phyloP scores from a whole-genome alignment of 2,113 vertebrate genomes.

The Crocuta crocuta region DNA sequence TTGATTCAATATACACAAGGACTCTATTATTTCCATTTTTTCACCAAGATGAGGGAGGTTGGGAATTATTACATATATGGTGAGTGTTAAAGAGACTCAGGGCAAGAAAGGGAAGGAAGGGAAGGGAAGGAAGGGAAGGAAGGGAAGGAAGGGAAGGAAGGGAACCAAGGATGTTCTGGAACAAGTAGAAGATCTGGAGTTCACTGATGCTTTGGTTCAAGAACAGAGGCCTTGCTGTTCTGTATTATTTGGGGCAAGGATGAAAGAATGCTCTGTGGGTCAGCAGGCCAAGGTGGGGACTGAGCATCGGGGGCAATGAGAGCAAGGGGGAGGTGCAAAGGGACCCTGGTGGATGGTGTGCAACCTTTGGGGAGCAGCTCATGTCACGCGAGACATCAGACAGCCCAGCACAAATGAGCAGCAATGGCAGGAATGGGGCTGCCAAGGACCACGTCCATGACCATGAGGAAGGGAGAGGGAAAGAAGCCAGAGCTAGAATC shows the following conservation, averaged over 20 bases:
- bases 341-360: not conserved
- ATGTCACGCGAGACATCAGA: not conserved
- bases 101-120: not conserved
- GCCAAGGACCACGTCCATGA: not conserved
- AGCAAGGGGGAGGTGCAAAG: not conserved
- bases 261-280: not conserved
- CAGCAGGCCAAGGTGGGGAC: not conserved
- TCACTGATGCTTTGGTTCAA: not conserved
- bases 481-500: not conserved
- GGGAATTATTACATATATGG: not conserved
- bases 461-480: not conserved
- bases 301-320: not conserved
- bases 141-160: no score
- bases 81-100: not conserved
- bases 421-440: not conserved
- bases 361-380: not conserved
- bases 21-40: not conserved
- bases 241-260: not conserved
- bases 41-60: not conserved
- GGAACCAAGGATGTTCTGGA: not conserved
- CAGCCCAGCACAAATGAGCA: not conserved
- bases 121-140: no score
- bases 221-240: not conserved
- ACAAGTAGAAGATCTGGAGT: not conserved
- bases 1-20: not conserved